Conservation (phyloP, 2,888 invertebrate genomes). For the Cephus pygmeus region DNA sequence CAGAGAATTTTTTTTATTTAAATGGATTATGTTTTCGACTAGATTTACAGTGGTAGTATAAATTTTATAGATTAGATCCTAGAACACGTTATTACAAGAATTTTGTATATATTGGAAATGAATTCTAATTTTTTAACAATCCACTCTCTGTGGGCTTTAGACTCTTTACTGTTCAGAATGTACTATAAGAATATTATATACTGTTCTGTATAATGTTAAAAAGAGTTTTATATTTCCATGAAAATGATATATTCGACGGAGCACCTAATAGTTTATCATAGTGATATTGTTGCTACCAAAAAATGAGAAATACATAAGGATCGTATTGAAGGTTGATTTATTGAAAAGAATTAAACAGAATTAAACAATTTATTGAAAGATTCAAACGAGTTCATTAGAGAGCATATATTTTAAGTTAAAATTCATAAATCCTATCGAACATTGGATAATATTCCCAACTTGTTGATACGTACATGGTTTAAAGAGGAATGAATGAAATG, state of each 20-base stretch:
- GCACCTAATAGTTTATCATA: neutral
- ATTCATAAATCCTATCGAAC: neutral
- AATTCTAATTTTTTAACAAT: neutral
- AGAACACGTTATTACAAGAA: neutral
- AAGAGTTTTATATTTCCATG: neutral
- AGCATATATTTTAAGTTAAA: neutral
- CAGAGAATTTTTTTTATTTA: neutral
- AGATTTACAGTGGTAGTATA: neutral
- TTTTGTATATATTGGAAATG: no score
- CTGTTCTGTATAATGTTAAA: neutral
- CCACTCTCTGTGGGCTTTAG: neutral
- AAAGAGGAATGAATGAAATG: neutral
- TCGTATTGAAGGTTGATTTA: conserved; percentile 1
- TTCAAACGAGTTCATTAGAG: neutral
- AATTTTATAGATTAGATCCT: neutral
- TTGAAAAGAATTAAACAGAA: neutral
- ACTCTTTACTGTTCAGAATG: neutral
- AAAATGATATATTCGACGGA: neutral
- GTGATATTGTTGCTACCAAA: conserved; percentile 15
- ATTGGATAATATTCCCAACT: neutral
- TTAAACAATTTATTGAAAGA: no score
- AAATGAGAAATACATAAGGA: conserved; percentile 1
- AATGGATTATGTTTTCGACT: neutral
- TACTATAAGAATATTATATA: neutral
- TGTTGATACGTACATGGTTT: neutral